Conservation (phyloP, 2,113 vertebrate genomes). For the Ranitomeya imitator region DNA sequence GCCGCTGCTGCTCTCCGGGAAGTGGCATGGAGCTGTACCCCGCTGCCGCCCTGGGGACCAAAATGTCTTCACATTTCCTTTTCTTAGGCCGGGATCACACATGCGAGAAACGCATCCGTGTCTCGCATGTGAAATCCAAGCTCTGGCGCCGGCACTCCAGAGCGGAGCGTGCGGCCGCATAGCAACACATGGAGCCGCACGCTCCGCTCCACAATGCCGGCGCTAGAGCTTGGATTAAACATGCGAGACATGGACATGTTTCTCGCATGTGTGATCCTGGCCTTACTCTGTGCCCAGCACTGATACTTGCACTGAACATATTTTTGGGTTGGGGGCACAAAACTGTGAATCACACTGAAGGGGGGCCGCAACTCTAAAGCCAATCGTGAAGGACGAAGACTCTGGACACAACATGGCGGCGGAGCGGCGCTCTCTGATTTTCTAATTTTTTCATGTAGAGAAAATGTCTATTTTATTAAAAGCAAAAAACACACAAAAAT, state of each 20-base stretch:
- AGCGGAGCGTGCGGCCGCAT: too few species aligned
- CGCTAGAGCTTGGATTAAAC: too few species aligned
- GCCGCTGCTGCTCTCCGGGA: background rate
- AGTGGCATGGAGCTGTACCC: conserved; percentile 62
- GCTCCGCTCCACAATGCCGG: too few species aligned
- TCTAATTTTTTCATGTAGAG: background rate
- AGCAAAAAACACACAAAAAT: background rate
- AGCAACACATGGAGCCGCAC: too few species aligned
- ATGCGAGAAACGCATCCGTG: too few species aligned
- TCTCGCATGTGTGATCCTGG: too few species aligned
- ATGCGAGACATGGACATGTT: too few species aligned
- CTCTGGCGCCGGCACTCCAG: too few species aligned
- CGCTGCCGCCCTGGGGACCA: background rate
- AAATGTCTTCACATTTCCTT: background rate
- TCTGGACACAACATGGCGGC: background rate
- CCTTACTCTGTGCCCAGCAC: too few species aligned
- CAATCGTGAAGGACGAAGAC: background rate
- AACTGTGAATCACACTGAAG: background rate
- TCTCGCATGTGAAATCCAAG: too few species aligned
- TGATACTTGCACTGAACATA: background rate
- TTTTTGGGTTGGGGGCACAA: background rate
- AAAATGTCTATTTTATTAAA: background rate
- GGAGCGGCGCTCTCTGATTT: background rate
- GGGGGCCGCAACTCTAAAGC: background rate
- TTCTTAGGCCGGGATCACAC: too few species aligned